phyloP scores from a whole-genome alignment of 2,888 invertebrate species.

The Apodemia zela region DNA sequence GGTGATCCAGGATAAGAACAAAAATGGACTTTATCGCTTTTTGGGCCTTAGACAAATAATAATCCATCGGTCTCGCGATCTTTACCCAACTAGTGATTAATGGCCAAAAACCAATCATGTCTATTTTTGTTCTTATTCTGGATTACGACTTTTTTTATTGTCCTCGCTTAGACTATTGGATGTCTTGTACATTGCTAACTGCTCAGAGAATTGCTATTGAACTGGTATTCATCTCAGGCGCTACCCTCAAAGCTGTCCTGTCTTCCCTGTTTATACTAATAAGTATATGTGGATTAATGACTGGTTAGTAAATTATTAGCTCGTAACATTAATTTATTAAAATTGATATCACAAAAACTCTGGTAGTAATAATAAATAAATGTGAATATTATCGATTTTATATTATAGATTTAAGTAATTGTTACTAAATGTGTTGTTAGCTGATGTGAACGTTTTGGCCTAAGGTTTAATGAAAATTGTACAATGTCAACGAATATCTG shows the following conservation, averaged over 20 bases:
- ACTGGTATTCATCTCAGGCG: too few species aligned
- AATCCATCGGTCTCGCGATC: too few species aligned
- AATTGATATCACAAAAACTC: not conserved
- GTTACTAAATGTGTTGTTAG: constrained; percentile 6
- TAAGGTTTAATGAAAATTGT: constrained; percentile 3
- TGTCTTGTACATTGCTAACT: too few species aligned
- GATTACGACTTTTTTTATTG: too few species aligned
- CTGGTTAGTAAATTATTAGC: constrained; percentile 6
- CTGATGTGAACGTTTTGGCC: not conserved
- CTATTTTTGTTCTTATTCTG: too few species aligned
- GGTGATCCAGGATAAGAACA: too few species aligned
- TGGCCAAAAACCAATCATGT: too few species aligned
- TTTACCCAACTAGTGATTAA: too few species aligned
- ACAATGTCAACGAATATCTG: not conserved
- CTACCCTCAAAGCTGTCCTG: not conserved
- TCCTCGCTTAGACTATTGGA: too few species aligned
- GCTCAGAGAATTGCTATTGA: too few species aligned
- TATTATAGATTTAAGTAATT: constrained; percentile 6
- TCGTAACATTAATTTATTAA: not conserved
- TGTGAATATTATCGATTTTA: constrained; percentile 9
- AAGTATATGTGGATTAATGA: not conserved
- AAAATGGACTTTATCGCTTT: too few species aligned
- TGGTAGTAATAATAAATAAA: not conserved
- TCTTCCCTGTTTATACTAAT: not conserved
- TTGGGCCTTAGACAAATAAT: too few species aligned